A percentile compares a stretch with the other conserved stretches of the same genome.
phyloP scores from a whole-genome alignment of 1,140 invertebrate species.

The Heliothis virescens region DNA sequence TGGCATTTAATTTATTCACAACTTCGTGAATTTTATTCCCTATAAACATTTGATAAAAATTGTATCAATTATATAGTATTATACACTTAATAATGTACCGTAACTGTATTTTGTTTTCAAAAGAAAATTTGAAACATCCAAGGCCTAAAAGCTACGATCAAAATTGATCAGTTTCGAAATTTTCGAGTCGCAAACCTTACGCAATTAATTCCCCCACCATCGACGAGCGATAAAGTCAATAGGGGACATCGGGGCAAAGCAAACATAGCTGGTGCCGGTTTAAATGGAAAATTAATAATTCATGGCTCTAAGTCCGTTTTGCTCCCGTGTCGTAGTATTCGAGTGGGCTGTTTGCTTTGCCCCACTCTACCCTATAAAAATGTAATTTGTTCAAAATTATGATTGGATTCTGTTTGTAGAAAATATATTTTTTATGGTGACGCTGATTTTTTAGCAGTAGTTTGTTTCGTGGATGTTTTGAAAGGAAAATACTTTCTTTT shows the following conservation, averaged over 20 bases:
- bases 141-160: constrained; percentile 34
- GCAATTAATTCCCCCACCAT: constrained; percentile 49
- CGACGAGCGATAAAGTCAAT: constrained; percentile 51
- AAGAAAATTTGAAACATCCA: not conserved
- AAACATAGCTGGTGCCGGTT: constrained; percentile 49
- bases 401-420: constrained; percentile 44
- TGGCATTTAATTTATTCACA: not conserved
- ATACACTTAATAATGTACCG: not conserved
- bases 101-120: constrained; percentile 4
- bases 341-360: constrained; percentile 44
- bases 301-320: constrained; percentile 44
- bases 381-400: constrained; percentile 49
- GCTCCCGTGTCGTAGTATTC: constrained; percentile 13
- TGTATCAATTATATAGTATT: too few relatives aligned
- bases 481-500: too few relatives aligned
- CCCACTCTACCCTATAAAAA: constrained; percentile 36
- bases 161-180: constrained; percentile 42
- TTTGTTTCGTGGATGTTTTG: not conserved
- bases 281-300: constrained; percentile 55
- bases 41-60: too few relatives aligned
- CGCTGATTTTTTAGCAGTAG: constrained; percentile 2
- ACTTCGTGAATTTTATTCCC: not conserved
- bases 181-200: constrained; percentile 26
- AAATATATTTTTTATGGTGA: constrained; percentile 33
- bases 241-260: constrained; percentile 47